Conservation (phyloP, 2,888 invertebrate species). For the Parnassius mnemosyne region DNA sequence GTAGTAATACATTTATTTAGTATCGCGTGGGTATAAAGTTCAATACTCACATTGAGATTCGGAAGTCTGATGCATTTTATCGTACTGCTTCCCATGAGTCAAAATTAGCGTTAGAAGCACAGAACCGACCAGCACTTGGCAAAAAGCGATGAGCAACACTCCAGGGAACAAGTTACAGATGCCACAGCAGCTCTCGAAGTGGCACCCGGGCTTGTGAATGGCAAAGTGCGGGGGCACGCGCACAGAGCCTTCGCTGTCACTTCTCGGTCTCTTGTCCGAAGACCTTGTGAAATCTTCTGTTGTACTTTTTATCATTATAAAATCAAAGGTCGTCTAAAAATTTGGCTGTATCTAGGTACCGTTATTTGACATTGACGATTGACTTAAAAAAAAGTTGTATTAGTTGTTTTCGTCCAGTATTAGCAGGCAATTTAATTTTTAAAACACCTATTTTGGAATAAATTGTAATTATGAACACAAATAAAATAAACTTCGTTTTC, state of each 20-base stretch:
- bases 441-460: too few relatives aligned
- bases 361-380: not conserved
- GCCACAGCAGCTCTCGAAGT: conserved; percentile 72
- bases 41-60: conserved; percentile 51
- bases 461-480: too few relatives aligned
- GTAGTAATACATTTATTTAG: too few relatives aligned
- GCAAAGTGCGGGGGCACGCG: conserved; percentile 76
- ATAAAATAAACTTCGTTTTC: too few relatives aligned
- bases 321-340: not conserved
- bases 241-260: conserved; percentile 43
- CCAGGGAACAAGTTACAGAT: conserved; percentile 72
- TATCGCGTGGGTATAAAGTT: too few relatives aligned
- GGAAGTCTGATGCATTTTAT: conserved; percentile 61
- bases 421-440: too few relatives aligned
- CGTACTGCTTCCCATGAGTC: conserved; percentile 60
- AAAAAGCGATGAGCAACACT: conserved; percentile 65
- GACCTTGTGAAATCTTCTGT: conserved; percentile 46
- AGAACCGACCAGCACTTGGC: conserved; percentile 62
- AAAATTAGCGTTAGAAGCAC: conserved; percentile 61
- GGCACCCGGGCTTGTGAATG: conserved; percentile 64
- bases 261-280: conserved; percentile 46
- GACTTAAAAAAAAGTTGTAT: not conserved
- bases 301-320: conserved; percentile 45
- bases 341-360: not conserved
- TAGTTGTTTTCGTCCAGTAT: too few relatives aligned